phyloP scores from a whole-genome alignment of 2,113 vertebrate species.

The Cyanoderma ruficeps region DNA sequence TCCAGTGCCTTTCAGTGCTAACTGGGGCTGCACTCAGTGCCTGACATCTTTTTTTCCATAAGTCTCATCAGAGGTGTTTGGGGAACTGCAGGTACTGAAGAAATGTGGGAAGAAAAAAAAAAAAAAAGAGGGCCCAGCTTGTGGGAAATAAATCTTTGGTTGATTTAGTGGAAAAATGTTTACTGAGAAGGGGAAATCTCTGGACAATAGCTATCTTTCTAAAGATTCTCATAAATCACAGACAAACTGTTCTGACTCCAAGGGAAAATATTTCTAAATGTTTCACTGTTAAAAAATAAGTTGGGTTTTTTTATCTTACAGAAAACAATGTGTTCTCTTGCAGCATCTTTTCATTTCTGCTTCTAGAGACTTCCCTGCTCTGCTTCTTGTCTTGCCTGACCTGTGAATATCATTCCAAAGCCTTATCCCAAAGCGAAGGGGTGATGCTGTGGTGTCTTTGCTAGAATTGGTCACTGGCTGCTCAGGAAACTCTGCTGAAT shows the following conservation, averaged over 20 bases:
- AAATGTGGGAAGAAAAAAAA: neutral
- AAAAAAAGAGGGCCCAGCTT: neutral
- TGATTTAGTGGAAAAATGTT: neutral
- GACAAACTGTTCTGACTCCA: neutral
- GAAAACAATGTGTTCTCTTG: neutral
- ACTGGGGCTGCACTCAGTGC: neutral
- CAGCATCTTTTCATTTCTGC: neutral
- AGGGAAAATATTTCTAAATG: neutral
- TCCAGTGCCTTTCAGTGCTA: neutral
- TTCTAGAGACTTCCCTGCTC: neutral
- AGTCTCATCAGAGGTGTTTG: neutral
- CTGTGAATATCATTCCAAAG: neutral
- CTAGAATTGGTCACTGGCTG: neutral
- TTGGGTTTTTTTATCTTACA: neutral
- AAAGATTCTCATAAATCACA: neutral
- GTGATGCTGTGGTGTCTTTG: neutral
- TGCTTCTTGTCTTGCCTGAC: neutral
- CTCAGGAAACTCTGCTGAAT: neutral
- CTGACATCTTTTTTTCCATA: neutral
- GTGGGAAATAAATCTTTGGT: neutral
- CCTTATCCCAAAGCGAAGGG: neutral
- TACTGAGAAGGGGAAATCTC: neutral
- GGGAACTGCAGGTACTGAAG: neutral
- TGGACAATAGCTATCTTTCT: neutral
- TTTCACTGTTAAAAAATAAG: neutral